Evolutionary conservation across 2,113 vertebrate species (phyloP).

Genomic region (Menura novaehollandiae): DNA sequence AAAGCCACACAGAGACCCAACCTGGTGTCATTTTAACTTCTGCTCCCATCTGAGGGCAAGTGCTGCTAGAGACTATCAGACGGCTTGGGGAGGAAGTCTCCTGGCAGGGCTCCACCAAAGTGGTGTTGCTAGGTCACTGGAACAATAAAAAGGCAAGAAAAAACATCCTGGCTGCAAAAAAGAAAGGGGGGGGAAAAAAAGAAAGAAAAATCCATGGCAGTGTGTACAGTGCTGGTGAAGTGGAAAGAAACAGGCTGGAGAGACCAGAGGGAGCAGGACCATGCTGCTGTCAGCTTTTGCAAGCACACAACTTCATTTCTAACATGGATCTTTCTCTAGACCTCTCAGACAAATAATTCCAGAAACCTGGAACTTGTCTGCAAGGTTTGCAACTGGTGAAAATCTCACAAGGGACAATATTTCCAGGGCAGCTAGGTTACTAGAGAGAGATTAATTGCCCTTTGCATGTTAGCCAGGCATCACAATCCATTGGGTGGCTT

Average conservation of each 20-base stretch:
- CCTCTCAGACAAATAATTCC: neutral
- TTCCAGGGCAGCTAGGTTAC: neutral
- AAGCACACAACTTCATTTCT: neutral
- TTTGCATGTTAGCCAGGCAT: neutral
- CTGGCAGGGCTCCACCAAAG: constrained; percentile 72
- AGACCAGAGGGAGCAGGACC: neutral
- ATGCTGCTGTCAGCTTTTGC: neutral
- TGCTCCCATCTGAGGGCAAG: constrained; percentile 51
- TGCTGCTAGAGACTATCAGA: constrained; percentile 61
- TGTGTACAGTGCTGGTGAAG: neutral
- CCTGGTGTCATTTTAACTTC: neutral
- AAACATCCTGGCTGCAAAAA: constrained; percentile 81
- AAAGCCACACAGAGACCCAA: neutral
- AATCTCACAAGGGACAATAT: neutral
- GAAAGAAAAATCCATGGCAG: neutral
- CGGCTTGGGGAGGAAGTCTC: constrained; percentile 71
- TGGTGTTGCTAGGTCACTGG: constrained; percentile 77
- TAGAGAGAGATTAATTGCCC: neutral
- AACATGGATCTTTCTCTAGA: neutral
- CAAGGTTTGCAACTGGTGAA: neutral
- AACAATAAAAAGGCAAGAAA: constrained; percentile 83
- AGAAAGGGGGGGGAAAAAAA: neutral
- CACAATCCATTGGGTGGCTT: rapidly evolving
- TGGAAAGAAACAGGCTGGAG: neutral
- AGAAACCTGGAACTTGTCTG: neutral